Base-by-base conservation (phyloP, 2,113 vertebrate genomes). In the Blennius ocellaris region DNA sequence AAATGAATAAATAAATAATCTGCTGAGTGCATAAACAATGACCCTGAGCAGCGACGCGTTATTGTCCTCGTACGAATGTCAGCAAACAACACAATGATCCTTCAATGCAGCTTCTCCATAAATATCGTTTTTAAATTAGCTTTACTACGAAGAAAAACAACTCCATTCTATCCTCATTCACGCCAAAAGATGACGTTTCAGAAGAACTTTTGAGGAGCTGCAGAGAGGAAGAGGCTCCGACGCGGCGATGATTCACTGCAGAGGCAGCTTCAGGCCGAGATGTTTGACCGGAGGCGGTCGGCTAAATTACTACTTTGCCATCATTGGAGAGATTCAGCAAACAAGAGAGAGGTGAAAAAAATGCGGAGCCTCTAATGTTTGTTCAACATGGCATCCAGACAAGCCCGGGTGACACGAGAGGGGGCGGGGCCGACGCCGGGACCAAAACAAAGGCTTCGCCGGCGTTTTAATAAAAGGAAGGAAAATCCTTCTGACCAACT, bases 291-390 rank as follows among this genome's bases (percentile, higher is more conserved):
- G 50, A 5, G 80, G 73, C 66, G 45, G 52, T 65, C 50, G 37
- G 78, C 47, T 30, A 83, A 87, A 85, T 82, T 85, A 77, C 85
- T 73, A 58, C 62, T 73, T 78, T 73, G 69, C 41, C 15, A 6
- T 12, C 64, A 80, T n/a, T n/a, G n/a, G 60, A 67, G 45, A 53
- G 47, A 71, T 44, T 77, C 30, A 12, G 63, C 66, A 76, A 78
- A 82, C 69, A 4, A n/a, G n/a, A n/a, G 21, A 66, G 67, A 80
- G 59, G 75, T 62, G 63, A 76, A 82, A 76, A 82, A 73, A 69
- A 78, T 68, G 66, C 80, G 66, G 52, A 75, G 37, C 63, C 40
- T 56, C 65, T 69, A 61, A 77, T 17, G 65, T 55, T 50, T 56
- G 80, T 80, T 78, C 62, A 56, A 56, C 72, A n/a, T 77, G 60